phyloP scores from a whole-genome alignment of 2,888 invertebrate species.

The Heteromyza rotundicornis region DNA sequence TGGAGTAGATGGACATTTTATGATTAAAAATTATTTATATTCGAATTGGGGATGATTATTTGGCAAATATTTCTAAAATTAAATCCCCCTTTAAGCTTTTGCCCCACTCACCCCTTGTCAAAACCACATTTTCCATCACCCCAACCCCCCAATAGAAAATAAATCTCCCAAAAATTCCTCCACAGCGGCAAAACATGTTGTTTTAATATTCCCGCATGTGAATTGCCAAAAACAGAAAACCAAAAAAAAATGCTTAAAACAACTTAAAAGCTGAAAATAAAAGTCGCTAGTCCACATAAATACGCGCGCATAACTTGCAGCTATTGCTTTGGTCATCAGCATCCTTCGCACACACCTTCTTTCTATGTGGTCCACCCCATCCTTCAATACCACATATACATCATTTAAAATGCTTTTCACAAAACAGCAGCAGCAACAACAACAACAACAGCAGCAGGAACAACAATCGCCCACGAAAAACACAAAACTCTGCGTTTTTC shows the following conservation, averaged over 20 bases:
- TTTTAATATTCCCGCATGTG: constrained; percentile 15
- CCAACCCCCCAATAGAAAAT: no score
- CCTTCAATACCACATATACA: constrained; percentile 38
- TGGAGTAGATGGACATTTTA: no score
- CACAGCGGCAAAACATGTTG: constrained; percentile 1
- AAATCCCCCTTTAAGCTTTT: no score
- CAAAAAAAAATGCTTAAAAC: background rate
- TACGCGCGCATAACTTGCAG: constrained; percentile 5
- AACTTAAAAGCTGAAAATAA: no score
- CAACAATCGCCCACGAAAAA: background rate
- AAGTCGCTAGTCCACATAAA: constrained; percentile 17
- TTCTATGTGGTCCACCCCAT: background rate
- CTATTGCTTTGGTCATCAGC: background rate
- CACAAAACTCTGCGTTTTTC: constrained; percentile 17
- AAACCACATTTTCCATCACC: no score
- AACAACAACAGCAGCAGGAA: constrained; percentile 4
- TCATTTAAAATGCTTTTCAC: constrained; percentile 49
- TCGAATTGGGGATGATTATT: no score
- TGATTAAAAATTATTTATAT: no score
- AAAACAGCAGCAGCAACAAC: constrained; percentile 13
- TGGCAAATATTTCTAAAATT: no score
- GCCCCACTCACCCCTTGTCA: no score
- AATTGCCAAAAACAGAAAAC: constrained; percentile 21
- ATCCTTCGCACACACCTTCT: background rate
- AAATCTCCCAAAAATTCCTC: no score